Conservation (phyloP, 1,140 invertebrate species). For the Hestina assimilis region DNA sequence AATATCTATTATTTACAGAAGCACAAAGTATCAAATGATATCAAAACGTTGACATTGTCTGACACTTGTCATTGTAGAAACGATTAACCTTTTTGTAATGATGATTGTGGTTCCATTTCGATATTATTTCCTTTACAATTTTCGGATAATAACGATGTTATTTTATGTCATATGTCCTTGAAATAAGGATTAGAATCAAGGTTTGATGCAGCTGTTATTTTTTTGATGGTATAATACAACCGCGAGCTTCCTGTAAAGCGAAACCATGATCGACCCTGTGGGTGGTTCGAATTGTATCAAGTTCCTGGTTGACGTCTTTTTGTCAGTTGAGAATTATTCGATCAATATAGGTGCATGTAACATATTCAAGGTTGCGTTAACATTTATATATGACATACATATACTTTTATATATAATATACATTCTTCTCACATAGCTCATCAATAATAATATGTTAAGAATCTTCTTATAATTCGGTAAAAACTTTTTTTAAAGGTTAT, state of each 20-base stretch:
- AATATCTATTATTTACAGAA: slow-evolving; percentile 3
- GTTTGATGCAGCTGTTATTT: slow-evolving; percentile 4
- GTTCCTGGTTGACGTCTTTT: slow-evolving; percentile 46
- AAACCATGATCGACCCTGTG: slow-evolving; percentile 51
- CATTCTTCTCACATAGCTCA: no score
- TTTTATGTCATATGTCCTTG: slow-evolving; percentile 7
- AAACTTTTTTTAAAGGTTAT: no score
- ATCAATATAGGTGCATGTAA: slow-evolving; percentile 19
- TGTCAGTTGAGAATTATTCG: slow-evolving; percentile 23
- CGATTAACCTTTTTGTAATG: slow-evolving; percentile 21
- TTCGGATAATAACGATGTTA: no score
- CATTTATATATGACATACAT: no score
- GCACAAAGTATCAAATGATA: slow-evolving; percentile 14
- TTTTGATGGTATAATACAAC: slow-evolving; percentile 37
- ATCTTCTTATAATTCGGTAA: no score
- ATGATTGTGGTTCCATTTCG: slow-evolving; percentile 34
- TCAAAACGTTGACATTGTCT: slow-evolving; percentile 14
- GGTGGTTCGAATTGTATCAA: slow-evolving; percentile 55
- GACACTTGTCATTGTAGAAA: slow-evolving; percentile 7
- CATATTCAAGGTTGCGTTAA: no score
- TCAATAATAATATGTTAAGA: no score
- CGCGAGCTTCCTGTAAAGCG: slow-evolving; percentile 66
- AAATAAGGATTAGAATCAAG: slow-evolving; percentile 23
- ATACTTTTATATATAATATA: no score
- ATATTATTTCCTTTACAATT: slow-evolving; percentile 18